A percentile compares a stretch with the other conserved stretches of the same genome.
Evolutionary conservation across 2,888 invertebrate species (phyloP).

Genomic region (Autographa pulchrina): DNA sequence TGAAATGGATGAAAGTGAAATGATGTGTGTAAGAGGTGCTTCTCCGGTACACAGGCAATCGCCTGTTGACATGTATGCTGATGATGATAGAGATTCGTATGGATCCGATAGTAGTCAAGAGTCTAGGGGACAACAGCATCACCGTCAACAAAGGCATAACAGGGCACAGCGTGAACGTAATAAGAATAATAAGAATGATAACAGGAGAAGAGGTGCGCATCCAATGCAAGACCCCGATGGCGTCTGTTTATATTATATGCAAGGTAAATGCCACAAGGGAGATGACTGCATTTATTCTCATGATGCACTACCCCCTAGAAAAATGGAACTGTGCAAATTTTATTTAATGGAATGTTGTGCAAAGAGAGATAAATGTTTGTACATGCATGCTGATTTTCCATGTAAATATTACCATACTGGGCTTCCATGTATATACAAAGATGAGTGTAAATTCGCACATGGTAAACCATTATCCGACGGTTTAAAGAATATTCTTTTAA

Average conservation of each 20-base stretch:
- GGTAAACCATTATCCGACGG: slow-evolving; percentile 95
- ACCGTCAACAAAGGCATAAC: slow-evolving; percentile 80
- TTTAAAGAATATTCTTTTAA: slow-evolving; percentile 90
- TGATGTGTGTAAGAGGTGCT: slow-evolving; percentile 94
- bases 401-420: slow-evolving; percentile 99
- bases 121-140: slow-evolving; percentile 85
- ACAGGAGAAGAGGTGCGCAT: slow-evolving; percentile 87
- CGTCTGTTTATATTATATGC: slow-evolving; percentile 95
- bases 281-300: slow-evolving; percentile 97
- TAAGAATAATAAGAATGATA: slow-evolving; percentile 86
- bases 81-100: slow-evolving; percentile 88
- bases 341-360: slow-evolving; percentile 98
- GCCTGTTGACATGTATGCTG: slow-evolving; percentile 77
- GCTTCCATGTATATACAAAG: slow-evolving; percentile 93
- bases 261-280: slow-evolving; percentile 96
- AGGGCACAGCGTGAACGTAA: slow-evolving; percentile 83
- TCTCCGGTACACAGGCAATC: slow-evolving; percentile 89
- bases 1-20: slow-evolving; percentile 93
- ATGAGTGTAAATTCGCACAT: slow-evolving; percentile 98
- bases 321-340: slow-evolving; percentile 98
- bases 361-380: slow-evolving; percentile 98
- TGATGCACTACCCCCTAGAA: slow-evolving; percentile 94
- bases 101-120: slow-evolving; percentile 89
- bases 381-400: slow-evolving; percentile 99
- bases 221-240: slow-evolving; percentile 91